Evolutionary conservation across 2,888 invertebrate genomes (phyloP), one percentile per base, ranked within the genome.

Genomic region (Amphipoea oculea): DNA sequence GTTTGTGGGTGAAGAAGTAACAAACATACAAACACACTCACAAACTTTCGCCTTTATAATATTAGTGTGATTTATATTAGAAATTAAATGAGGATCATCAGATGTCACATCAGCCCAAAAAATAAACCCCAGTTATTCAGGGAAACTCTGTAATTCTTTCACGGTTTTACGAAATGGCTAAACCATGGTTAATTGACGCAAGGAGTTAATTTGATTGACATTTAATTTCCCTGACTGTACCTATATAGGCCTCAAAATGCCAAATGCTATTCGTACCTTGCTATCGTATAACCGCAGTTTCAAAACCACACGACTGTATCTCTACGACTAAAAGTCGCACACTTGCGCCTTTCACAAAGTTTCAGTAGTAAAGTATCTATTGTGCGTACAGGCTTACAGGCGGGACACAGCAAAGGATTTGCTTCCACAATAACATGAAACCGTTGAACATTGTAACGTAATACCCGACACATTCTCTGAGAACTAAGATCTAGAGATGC

Each of bases 381-480:
- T 84, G 74, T 84, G 78, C 81, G 81, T 80, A 42, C 45, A 73
- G 36, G 79, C 81, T 84, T 79, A 80, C 67, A 75, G 72, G 29
- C 42, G 71, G 69, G 70, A 83, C 84, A 82, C 54, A 76, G 81
- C 72, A 81, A 73, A 82, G 88, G 88, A 89, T 89, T 89, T 89
- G 70, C 79, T 72, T 71, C 68, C 69, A 88, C 88, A 86, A 89
- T 87, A 89, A 89, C 84, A 82, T 71, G 80, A 81, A 82, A 83
- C 78, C 82, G 76, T 78, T 85, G 86, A 84, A 87, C 81, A 83
- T 81, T 78, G 78, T 78, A 86, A 79, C 82, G 77, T 88, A 86
- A 89, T 87, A 88, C 89, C 82, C 76, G 54, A 78, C 79, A 86
- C 83, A 73, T 81, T 80, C 72, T 66, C 60, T 1, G 14, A 29